Evolutionary conservation across 1,140 invertebrate species (phyloP).

Genomic region (Bombus superbus): DNA sequence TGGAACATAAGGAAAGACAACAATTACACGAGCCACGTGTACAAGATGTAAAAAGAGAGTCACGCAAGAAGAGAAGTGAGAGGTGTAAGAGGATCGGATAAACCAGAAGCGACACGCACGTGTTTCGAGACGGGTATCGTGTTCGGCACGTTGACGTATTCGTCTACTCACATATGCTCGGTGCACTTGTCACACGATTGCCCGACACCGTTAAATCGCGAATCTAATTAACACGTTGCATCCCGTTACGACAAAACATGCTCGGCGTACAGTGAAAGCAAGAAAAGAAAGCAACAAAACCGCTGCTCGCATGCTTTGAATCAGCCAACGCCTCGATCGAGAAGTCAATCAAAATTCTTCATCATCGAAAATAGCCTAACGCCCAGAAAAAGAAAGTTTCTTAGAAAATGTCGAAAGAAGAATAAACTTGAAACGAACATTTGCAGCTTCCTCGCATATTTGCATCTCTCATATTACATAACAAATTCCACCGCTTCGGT

Average conservation of each 20-base stretch:
- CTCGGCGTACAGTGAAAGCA: background rate
- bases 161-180: slow-evolving; percentile 16
- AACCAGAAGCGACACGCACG: slow-evolving; percentile 44
- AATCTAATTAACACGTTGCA: slow-evolving; percentile 49
- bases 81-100: slow-evolving; percentile 50
- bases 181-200: slow-evolving; percentile 36
- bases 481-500: background rate
- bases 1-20: slow-evolving; percentile 70
- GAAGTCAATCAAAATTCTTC: background rate
- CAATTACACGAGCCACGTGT: slow-evolving; percentile 40
- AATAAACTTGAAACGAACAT: background rate
- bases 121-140: slow-evolving; percentile 43
- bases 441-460: background rate
- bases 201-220: slow-evolving; percentile 44
- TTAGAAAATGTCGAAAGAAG: background rate
- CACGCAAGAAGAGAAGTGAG: slow-evolving; percentile 38
- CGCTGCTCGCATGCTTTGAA: too few species aligned
- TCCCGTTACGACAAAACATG: slow-evolving; percentile 25
- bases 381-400: background rate
- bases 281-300: background rate
- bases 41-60: slow-evolving; percentile 41
- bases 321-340: background rate
- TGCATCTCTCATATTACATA: background rate
- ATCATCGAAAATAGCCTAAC: background rate
- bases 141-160: slow-evolving; percentile 39